Conservation (phyloP, 2,888 invertebrate species). For the Nudaria mundana region DNA sequence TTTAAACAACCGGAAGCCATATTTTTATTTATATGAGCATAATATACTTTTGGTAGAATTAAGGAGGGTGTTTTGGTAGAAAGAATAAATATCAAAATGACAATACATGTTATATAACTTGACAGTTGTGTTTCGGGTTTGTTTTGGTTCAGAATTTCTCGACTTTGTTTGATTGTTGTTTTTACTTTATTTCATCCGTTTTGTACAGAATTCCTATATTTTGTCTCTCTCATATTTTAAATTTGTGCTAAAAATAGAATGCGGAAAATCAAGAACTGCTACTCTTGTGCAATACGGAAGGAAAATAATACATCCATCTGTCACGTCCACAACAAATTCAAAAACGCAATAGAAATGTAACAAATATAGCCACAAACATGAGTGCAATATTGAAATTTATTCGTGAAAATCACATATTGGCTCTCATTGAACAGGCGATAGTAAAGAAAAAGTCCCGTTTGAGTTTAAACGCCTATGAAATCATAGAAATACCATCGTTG, state of each 20-base stretch:
- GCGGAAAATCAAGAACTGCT: no score
- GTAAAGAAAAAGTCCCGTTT: conserved; percentile 81
- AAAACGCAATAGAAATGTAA: conserved; percentile 65
- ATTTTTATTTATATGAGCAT: no score
- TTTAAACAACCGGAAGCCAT: no score
- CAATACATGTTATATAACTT: conserved; percentile 23
- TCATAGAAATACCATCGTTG: conserved; percentile 80
- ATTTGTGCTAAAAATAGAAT: neutral
- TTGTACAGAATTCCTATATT: neutral
- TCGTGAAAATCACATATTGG: conserved; percentile 84
- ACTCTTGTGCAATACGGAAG: no score
- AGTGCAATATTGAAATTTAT: conserved; percentile 85
- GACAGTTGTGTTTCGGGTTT: conserved; percentile 14
- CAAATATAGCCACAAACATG: conserved; percentile 67
- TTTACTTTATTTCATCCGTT: conserved; percentile 13
- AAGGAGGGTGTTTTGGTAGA: no score
- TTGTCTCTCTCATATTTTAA: conserved; percentile 8
- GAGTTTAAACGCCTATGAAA: conserved; percentile 84
- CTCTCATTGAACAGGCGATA: conserved; percentile 84
- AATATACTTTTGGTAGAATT: no score
- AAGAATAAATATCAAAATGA: neutral
- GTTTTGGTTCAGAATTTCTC: neutral
- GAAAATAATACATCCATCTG: conserved; percentile 4
- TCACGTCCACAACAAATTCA: conserved; percentile 50
- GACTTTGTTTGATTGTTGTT: neutral